Percentiles rank a stretch among this genome's conserved stretches.
phyloP scores from a whole-genome alignment of 2,797 vertebrate species.

The Natrix natrix region DNA sequence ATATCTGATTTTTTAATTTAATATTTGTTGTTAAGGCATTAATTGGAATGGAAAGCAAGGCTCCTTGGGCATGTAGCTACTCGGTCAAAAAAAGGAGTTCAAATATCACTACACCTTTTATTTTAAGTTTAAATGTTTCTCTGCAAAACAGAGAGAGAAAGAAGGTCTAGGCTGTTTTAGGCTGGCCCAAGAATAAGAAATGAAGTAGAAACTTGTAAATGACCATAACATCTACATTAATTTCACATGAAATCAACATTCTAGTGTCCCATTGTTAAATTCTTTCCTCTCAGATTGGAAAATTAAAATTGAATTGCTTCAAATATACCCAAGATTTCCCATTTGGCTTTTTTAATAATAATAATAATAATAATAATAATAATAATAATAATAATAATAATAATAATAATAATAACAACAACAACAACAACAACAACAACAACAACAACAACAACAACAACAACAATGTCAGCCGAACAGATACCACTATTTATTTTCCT shows the following conservation, averaged over 20 bases:
- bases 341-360: not conserved
- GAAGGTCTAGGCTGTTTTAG: not conserved
- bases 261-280: not conserved
- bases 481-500: not conserved
- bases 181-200: not conserved
- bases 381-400: no score
- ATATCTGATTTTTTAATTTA: not conserved
- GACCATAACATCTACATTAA: conserved; percentile 4
- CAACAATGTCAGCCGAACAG: not conserved
- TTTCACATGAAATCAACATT: conserved; percentile 26
- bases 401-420: no score
- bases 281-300: not conserved
- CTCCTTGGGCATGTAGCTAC: not conserved
- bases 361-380: no score
- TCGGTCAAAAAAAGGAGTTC: not conserved
- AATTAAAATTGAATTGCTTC: not conserved
- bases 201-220: not conserved
- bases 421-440: no score
- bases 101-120: not conserved
- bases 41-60: not conserved
- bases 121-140: not conserved
- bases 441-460: no score
- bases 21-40: not conserved
- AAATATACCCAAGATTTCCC: not conserved
- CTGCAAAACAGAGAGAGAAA: not conserved